These are phyloP conservation scores for Xanthia togata DNA, from an alignment of 2,888 invertebrate species.

Conservation along the genomic window DNA sequence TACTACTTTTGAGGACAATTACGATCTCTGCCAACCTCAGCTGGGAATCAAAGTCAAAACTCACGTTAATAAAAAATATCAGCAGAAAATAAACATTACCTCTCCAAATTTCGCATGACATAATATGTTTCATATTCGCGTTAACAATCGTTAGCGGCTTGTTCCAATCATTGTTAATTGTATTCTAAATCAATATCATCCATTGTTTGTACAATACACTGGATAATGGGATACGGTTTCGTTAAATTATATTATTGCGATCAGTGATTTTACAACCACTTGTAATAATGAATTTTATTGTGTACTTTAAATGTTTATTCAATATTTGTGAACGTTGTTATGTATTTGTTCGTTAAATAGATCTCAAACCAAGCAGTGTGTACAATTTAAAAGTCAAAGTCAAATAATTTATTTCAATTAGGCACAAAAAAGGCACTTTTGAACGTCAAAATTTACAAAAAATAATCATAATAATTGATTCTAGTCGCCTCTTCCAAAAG, in stretches of 20 bases:
- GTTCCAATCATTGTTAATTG: constrained; percentile 35
- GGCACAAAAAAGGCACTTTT: no score
- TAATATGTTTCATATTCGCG: constrained; percentile 7
- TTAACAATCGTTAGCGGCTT: constrained; percentile 27
- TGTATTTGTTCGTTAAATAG: background rate
- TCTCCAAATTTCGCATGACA: background rate
- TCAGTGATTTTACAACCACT: constrained; percentile 23
- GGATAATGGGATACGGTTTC: constrained; percentile 23
- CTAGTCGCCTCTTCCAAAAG: no score
- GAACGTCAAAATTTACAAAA: no score
- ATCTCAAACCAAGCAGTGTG: background rate
- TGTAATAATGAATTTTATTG: constrained; percentile 27
- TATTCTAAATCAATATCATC: constrained; percentile 34
- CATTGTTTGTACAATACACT: constrained; percentile 24
- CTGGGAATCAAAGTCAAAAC: background rate
- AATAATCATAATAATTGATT: no score
- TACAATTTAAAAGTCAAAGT: no score
- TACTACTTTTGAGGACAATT: background rate
- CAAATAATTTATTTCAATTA: no score
- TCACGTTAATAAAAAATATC: background rate
- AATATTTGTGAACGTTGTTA: constrained; percentile 20
- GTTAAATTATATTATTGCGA: constrained; percentile 35
- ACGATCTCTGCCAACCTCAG: background rate
- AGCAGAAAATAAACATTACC: background rate
- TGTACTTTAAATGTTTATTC: constrained; percentile 17